Evolutionary conservation across 2,113 vertebrate species (phyloP).

Genomic region (Chitala chitala): DNA sequence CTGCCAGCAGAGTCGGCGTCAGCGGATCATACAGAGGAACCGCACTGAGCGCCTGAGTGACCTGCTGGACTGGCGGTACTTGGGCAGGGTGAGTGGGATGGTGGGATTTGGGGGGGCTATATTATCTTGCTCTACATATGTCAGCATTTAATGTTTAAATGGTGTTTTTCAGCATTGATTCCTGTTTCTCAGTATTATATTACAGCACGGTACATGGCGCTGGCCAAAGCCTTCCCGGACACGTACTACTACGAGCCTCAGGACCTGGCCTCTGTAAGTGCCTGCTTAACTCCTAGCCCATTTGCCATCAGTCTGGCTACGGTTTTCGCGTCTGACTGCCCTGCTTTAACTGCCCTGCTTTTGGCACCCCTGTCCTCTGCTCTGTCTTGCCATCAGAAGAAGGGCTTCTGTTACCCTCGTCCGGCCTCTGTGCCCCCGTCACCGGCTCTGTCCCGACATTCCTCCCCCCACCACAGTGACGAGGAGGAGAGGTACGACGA

Average conservation of each 20-base stretch:
- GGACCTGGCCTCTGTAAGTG: conserved; percentile 70
- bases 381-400: conserved; percentile 48
- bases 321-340: too few species aligned
- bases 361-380: background rate
- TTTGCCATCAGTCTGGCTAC: too few species aligned
- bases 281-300: background rate
- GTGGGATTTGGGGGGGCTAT: background rate
- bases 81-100: conserved; percentile 70
- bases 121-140: background rate
- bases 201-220: conserved; percentile 79
- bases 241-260: conserved; percentile 74
- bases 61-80: conserved; percentile 89
- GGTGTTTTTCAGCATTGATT: background rate
- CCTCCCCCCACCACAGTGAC: conserved; percentile 83
- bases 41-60: conserved; percentile 88
- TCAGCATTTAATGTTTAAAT: background rate
- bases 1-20: conserved; percentile 85
- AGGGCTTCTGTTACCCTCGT: conserved; percentile 84
- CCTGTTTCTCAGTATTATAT: conserved; percentile 71
- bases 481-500: conserved; percentile 80
- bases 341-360: too few species aligned
- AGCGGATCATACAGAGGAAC: conserved; percentile 90
- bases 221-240: conserved; percentile 84
- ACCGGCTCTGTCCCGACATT: conserved; percentile 81
- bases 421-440: conserved; percentile 85